Base-by-base conservation (phyloP, 1,140 invertebrate species). In the Ooceraea biroi region DNA sequence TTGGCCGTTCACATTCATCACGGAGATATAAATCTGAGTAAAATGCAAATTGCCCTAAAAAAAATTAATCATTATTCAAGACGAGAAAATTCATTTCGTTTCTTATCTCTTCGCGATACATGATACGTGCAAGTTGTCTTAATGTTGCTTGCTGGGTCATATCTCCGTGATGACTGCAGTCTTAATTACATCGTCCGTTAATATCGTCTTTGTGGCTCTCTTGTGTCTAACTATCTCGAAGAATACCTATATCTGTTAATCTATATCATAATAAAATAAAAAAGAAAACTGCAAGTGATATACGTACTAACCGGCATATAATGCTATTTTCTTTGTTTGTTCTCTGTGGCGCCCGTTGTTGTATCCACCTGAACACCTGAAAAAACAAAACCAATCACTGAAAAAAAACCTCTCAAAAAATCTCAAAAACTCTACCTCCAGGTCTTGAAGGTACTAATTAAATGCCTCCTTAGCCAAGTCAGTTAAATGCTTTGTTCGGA, bases 401-500 rank as follows among this genome's bases (percentile, higher is more conserved):
- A 93, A 89, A 88, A 50, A 89, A 89, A 87, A 94, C 92, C 92
- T 94, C 88, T 92, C 88, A 91, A 92, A 92, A 92, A 92, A 92
- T 93, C 88, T 93, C 89, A 93, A 93, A 91, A 92, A 92, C 89
- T 92, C 92, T 92, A 92, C 89, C 92, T 93, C 91, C 93, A 94
- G 94, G 94, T 94, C 92, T 94, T 94, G 92, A 94, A 94, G 94
- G 93, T 94, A 94, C 90, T 93, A 92, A 92, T 90, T 93, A 91
- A 92, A 92, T 91, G 89, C 91, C 91, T 93, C 93, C 92, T 94
- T 92, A 93, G 88, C 89, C 83, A 92, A 93, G 88, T 93, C 93
- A 90, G 90, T 92, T 92, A 92, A 88, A 91, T 55, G 86, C 90
- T 92, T 36, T 94, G 91, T 90, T 93, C 86, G 88, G 89, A 92